Percentiles rank a stretch among this genome's conserved stretches.
These are phyloP conservation scores for Diloba caeruleocephala DNA, from an alignment of 2,888 invertebrate species.

Conservation along the genomic window DNA sequence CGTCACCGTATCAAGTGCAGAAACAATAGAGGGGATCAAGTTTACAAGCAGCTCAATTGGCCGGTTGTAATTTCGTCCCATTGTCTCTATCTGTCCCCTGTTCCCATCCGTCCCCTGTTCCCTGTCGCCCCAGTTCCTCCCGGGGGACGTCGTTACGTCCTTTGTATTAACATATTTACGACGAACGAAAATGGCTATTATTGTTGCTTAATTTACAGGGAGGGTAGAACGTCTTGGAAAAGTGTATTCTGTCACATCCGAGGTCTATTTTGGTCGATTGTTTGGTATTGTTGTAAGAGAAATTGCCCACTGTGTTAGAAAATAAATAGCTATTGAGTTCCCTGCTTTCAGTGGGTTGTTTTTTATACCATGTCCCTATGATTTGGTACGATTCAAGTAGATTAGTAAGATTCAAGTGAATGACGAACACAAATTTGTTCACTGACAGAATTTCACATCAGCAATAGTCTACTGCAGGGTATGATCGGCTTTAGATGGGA, in stretches of 20 bases:
- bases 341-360: slow-evolving; percentile 1
- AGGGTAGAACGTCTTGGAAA: slow-evolving; percentile 37
- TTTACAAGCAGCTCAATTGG: slow-evolving; percentile 86
- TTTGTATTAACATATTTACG: slow-evolving; percentile 78
- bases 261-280: slow-evolving; percentile 7
- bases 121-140: slow-evolving; percentile 59
- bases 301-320: not conserved
- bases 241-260: slow-evolving; percentile 19
- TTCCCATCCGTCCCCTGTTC: slow-evolving; percentile 58
- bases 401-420: too few relatives aligned
- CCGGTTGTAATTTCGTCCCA: slow-evolving; percentile 86
- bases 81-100: slow-evolving; percentile 82
- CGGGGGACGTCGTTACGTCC: slow-evolving; percentile 77
- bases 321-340: not conserved
- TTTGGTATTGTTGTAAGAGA: slow-evolving; percentile 2
- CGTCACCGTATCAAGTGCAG: slow-evolving; percentile 72
- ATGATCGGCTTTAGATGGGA: too few relatives aligned
- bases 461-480: too few relatives aligned
- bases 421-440: too few relatives aligned
- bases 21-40: slow-evolving; percentile 87
- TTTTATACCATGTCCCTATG: not conserved
- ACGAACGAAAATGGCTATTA: slow-evolving; percentile 69
- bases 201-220: slow-evolving; percentile 66
- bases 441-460: too few relatives aligned
- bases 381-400: too few relatives aligned